Conservation (phyloP, 2,888 invertebrate species). For the Acleris laterana region DNA sequence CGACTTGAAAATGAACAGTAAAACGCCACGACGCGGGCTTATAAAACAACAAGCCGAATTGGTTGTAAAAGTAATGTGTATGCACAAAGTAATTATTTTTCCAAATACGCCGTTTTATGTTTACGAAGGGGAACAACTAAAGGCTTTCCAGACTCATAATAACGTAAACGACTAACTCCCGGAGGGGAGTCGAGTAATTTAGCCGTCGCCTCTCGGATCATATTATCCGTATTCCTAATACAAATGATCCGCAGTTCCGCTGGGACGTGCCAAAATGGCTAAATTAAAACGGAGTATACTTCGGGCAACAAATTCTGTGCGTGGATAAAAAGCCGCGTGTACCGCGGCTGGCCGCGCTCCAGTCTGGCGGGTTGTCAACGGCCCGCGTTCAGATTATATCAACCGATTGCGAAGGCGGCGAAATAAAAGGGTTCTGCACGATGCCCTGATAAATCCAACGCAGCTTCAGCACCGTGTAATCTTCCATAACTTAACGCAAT, state of each 20-base stretch:
- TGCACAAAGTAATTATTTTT: conserved; percentile 55
- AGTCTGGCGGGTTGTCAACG: conserved; percentile 59
- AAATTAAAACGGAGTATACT: conserved; percentile 76
- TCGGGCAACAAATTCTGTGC: conserved; percentile 58
- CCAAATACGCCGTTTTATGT: conserved; percentile 48
- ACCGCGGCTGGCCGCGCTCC: conserved; percentile 59
- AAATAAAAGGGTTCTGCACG: conserved; percentile 42
- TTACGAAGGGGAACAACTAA: conserved; percentile 47
- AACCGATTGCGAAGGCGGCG: conserved; percentile 45
- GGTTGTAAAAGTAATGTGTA: conserved; percentile 52
- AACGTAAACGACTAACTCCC: conserved; percentile 53
- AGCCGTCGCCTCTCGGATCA: conserved; percentile 63
- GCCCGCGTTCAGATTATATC: conserved; percentile 47
- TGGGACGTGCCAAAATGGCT: conserved; percentile 76
- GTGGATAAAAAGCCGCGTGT: conserved; percentile 64
- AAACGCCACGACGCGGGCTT: conserved; percentile 46
- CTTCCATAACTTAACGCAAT: conserved; percentile 23
- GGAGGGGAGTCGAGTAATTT: conserved; percentile 57
- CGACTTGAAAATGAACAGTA: conserved; percentile 45
- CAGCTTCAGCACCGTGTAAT: conserved; percentile 23
- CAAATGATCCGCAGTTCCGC: conserved; percentile 74
- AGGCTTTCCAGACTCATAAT: conserved; percentile 52
- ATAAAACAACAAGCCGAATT: conserved; percentile 50
- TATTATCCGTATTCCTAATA: conserved; percentile 70
- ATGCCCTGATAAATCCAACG: conserved; percentile 38